Evolutionary conservation across 2,113 vertebrate genomes (phyloP), one percentile per base, ranked within the genome.

Genomic region (Monarcha castaneiventris): DNA sequence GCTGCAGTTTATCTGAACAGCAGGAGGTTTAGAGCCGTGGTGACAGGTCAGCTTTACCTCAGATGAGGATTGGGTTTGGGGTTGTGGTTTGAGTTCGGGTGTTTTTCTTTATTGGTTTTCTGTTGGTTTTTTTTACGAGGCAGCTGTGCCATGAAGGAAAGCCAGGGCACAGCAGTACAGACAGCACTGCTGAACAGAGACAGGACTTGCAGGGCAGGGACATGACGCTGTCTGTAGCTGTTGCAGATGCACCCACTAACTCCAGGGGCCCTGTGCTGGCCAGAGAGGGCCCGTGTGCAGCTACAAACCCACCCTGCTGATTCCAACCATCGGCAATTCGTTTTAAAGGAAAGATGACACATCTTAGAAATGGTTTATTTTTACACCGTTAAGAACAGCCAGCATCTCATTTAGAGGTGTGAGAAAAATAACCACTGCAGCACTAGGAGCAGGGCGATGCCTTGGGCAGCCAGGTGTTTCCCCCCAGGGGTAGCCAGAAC

Each of bases 371-470:
- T 16, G 0, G 0, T 81, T 77, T 39, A 64, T 84, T 92, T 93
- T 71, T 44, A 77, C 32, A 71, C 20, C 9, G 14, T 26, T 10
- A 52, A 43, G 29, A 54, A 64, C 20, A 69, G 33, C 11, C n/a
- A 67, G 17, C 17, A 51, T 22, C 44, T 61, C 19, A 49, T 54
- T 63, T 59, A 55, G 58, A 41, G 10, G 11, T 22, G 13, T 17
- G 17, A 86, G 46, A 66, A 43, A 49, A 25, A 21, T 37, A 64
- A 30, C 33, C 72, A 27, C 43, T 6, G 2, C 56, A 13, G n/a
- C 39, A 44, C 3, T 0, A 6, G 43, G 21, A 79, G 30, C 15
- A 10, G 5, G 18, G 27, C 2, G 2, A 26, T 63, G 22, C n/a
- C 49, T 21, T 59, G 51, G 41, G 49, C 55, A 80, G 62, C 43